phyloP scores from a whole-genome alignment of 2,888 invertebrate species.

The Apamea anceps region DNA sequence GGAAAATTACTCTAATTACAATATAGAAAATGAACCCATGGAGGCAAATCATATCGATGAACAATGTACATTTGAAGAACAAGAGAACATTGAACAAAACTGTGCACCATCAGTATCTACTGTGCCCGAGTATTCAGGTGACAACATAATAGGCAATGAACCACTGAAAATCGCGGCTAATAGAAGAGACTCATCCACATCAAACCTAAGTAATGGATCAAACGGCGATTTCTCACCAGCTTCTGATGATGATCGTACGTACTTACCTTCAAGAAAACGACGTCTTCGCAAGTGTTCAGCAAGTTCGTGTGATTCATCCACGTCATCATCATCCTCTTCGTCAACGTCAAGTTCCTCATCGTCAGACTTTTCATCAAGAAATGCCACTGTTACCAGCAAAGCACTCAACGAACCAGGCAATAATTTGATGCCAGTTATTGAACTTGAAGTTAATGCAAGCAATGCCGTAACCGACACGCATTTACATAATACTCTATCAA shows the following conservation, averaged over 20 bases:
- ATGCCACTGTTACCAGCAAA: conserved; percentile 15
- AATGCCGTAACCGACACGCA: conserved; percentile 22
- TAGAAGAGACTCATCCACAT: conserved; percentile 27
- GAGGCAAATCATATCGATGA: conserved; percentile 21
- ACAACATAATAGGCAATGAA: conserved; percentile 25
- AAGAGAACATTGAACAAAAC: conserved; percentile 22
- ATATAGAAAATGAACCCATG: conserved; percentile 24
- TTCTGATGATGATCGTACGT: conserved; percentile 25
- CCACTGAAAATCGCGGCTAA: conserved; percentile 19
- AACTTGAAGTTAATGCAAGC: conserved; percentile 21
- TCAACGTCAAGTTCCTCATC: conserved; percentile 28
- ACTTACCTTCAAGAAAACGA: conserved; percentile 28
- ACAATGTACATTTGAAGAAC: conserved; percentile 22
- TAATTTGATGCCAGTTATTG: conserved; percentile 25
- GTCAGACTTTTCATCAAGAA: conserved; percentile 23
- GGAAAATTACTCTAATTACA: conserved; percentile 24
- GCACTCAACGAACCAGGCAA: conserved; percentile 23
- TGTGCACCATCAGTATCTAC: conserved; percentile 26
- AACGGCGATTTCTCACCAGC: conserved; percentile 21
- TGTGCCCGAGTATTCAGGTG: conserved; percentile 24
- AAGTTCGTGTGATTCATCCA: conserved; percentile 16
- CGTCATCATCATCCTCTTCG: conserved; percentile 27
- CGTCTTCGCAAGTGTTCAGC: conserved; percentile 23
- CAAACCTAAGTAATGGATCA: conserved; percentile 24
- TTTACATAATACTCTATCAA: conserved; percentile 23